phyloP scores from a whole-genome alignment of 1,140 invertebrate genomes.

The Bombus affinis region DNA sequence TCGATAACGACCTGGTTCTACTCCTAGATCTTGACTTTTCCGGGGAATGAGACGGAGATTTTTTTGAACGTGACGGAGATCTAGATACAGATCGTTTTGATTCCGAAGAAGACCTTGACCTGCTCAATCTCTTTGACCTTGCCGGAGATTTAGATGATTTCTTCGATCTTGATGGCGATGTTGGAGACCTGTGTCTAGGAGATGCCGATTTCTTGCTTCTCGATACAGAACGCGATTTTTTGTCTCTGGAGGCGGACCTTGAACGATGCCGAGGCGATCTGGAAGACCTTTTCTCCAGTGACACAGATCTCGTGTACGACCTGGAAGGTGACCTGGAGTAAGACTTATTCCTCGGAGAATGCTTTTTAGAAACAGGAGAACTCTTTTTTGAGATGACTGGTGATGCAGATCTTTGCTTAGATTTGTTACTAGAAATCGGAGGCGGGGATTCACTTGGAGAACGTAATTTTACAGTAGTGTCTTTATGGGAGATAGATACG shows the following conservation, averaged over 20 bases:
- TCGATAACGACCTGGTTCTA: slow-evolving; percentile 68
- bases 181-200: slow-evolving; percentile 42
- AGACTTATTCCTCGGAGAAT: slow-evolving; percentile 57
- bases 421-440: slow-evolving; percentile 37
- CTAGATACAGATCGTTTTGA: slow-evolving; percentile 58
- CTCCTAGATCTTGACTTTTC: slow-evolving; percentile 68
- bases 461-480: slow-evolving; percentile 49
- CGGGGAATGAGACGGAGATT: slow-evolving; percentile 67
- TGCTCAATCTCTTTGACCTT: slow-evolving; percentile 58
- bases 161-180: slow-evolving; percentile 48
- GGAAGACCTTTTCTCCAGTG: slow-evolving; percentile 59
- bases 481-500: slow-evolving; percentile 37
- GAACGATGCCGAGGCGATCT: slow-evolving; percentile 62
- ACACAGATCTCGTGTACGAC: slow-evolving; percentile 70
- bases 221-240: slow-evolving; percentile 56
- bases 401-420: slow-evolving; percentile 38
- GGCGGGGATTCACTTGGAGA: slow-evolving; percentile 67
- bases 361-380: slow-evolving; percentile 52
- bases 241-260: slow-evolving; percentile 51
- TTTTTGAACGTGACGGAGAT: slow-evolving; percentile 65
- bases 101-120: slow-evolving; percentile 67
- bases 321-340: slow-evolving; percentile 72
- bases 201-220: slow-evolving; percentile 61
- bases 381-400: slow-evolving; percentile 41
- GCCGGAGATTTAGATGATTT: slow-evolving; percentile 54